A percentile compares a stretch with the other conserved stretches of the same genome.
Conservation (phyloP, 2,113 vertebrate species). For the Edolisoma coerulescens region DNA sequence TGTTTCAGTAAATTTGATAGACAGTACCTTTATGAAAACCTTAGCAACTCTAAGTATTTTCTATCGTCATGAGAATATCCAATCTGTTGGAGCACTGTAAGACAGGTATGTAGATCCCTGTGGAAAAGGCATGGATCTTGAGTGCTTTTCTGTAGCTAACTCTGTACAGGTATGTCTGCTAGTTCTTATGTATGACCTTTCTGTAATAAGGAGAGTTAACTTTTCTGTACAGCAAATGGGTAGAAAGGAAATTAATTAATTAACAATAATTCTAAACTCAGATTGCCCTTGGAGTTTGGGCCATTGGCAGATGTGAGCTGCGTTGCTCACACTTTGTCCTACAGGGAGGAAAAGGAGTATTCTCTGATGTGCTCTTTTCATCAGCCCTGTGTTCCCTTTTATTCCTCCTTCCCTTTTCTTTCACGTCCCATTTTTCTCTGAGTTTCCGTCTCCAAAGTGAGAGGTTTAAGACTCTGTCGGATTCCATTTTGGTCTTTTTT, state of each 20-base stretch:
- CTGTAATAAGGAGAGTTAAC: background rate
- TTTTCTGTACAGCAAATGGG: background rate
- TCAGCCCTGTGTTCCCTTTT: background rate
- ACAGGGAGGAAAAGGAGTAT: background rate
- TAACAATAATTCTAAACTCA: background rate
- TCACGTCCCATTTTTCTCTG: background rate
- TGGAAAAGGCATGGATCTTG: background rate
- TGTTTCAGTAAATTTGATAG: background rate
- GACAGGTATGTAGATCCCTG: background rate
- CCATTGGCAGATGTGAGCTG: background rate
- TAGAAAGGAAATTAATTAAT: background rate
- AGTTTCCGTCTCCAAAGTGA: background rate
- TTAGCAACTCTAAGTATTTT: background rate
- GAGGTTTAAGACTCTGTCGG: background rate
- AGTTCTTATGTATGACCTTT: background rate
- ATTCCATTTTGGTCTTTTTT: background rate
- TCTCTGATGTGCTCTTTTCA: background rate
- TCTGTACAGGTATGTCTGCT: background rate
- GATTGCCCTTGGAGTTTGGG: background rate
- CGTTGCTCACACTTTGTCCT: background rate
- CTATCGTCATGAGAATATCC: background rate
- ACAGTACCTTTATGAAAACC: background rate
- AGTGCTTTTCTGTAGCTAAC: background rate
- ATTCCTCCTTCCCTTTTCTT: background rate
- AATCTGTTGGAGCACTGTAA: background rate